A percentile compares a stretch with the other conserved stretches of the same genome.
phyloP scores from a whole-genome alignment of 2,888 invertebrate genomes.

The Trissoscelio sp. region DNA sequence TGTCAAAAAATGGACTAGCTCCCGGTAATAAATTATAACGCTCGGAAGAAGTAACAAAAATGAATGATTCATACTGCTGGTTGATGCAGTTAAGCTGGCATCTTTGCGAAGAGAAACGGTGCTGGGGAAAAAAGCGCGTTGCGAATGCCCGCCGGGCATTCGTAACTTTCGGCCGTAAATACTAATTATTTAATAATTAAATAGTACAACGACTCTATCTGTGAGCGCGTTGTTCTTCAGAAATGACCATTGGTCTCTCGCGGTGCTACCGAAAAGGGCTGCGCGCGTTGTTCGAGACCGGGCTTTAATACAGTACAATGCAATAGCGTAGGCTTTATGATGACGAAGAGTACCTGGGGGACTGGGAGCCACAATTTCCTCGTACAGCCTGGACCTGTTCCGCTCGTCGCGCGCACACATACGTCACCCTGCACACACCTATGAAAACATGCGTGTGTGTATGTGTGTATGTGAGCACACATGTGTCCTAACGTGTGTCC shows the following conservation, averaged over 20 bases:
- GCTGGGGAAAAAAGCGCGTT: conserved; percentile 36
- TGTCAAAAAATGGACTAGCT: neutral
- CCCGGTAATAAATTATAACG: conserved; percentile 17
- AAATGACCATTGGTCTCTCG: conserved; percentile 69
- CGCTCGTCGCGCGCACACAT: conserved; percentile 59
- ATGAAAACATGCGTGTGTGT: conserved; percentile 23
- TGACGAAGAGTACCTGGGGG: conserved; percentile 83
- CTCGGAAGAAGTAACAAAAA: conserved; percentile 33
- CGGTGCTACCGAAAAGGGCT: conserved; percentile 66
- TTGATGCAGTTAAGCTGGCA: conserved; percentile 55
- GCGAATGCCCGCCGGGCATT: conserved; percentile 51
- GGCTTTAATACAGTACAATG: conserved; percentile 82
- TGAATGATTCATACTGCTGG: conserved; percentile 51
- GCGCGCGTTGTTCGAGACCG: conserved; percentile 75
- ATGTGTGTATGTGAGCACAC: no score
- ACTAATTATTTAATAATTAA: conserved; percentile 80
- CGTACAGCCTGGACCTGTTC: conserved; percentile 80
- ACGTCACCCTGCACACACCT: neutral
- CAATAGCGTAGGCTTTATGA: conserved; percentile 82
- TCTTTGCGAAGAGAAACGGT: conserved; percentile 58
- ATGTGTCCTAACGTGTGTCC: no score
- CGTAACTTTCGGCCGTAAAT: conserved; percentile 81
- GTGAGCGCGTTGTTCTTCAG: conserved; percentile 68
- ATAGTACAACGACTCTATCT: conserved; percentile 65
- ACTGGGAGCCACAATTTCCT: conserved; percentile 82